These are phyloP conservation scores for Passer montanus DNA, from an alignment of 2,113 vertebrate species.

Conservation along the genomic window DNA sequence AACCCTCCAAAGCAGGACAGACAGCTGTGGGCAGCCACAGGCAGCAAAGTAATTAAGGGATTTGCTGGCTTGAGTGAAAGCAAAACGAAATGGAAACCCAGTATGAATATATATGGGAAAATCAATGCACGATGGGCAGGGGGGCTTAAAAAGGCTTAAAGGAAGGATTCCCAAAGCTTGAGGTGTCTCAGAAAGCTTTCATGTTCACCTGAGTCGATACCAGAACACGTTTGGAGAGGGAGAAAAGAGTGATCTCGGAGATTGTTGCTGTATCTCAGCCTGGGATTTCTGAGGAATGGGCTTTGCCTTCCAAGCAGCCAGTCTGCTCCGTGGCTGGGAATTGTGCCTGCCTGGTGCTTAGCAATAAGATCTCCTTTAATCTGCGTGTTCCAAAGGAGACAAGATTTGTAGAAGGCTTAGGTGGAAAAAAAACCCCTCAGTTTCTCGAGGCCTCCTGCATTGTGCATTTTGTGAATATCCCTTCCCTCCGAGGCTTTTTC, in stretches of 20 bases:
- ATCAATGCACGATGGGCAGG: background rate
- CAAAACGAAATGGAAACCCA: slow-evolving; percentile 45
- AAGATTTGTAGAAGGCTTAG: background rate
- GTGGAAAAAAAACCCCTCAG: background rate
- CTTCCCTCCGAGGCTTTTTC: background rate
- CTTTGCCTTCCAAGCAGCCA: slow-evolving; percentile 1
- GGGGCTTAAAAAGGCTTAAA: slow-evolving; percentile 52
- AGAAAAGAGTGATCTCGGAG: background rate
- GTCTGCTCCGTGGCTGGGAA: background rate
- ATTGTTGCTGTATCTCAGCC: background rate
- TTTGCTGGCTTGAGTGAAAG: slow-evolving; percentile 44
- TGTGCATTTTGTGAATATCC: background rate
- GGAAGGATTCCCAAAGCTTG: slow-evolving; percentile 12
- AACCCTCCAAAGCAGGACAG: background rate
- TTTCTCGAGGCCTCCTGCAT: background rate
- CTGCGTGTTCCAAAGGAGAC: background rate
- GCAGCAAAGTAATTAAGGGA: slow-evolving; percentile 40
- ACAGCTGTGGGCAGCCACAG: background rate
- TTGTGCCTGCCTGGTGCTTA: background rate
- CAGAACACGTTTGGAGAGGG: background rate
- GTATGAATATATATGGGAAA: slow-evolving; percentile 13
- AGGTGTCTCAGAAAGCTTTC: background rate
- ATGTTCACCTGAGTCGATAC: background rate
- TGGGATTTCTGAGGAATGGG: background rate
- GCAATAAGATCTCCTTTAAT: background rate